phyloP scores from a whole-genome alignment of 2,797 vertebrate species.

The Dendrocincla tyrannina region DNA sequence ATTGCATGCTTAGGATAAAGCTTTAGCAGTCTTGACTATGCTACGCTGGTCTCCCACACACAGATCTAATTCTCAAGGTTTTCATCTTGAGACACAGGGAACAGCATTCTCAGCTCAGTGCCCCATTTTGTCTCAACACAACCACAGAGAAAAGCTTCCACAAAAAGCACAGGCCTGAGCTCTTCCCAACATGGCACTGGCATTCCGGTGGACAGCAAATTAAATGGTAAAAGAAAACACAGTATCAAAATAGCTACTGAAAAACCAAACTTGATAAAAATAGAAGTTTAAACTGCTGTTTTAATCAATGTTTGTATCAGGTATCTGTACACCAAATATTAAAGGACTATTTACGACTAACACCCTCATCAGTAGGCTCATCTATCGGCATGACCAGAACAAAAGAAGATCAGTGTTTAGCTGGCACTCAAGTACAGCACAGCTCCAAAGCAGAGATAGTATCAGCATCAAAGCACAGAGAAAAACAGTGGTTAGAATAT shows the following conservation, averaged over 20 bases:
- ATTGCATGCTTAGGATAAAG: background rate
- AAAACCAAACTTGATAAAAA: conserved; percentile 57
- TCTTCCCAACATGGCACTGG: background rate
- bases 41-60: background rate
- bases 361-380: conserved; percentile 16
- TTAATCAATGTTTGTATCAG: conserved; percentile 44
- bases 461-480: conserved; percentile 24
- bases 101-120: background rate
- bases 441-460: conserved; percentile 23
- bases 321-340: conserved; percentile 48
- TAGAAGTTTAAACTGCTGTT: conserved; percentile 41
- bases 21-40: background rate
- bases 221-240: background rate
- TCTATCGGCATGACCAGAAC: conserved; percentile 37
- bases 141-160: background rate
- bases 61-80: background rate
- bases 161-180: background rate
- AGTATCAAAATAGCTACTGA: background rate
- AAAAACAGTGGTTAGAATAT: background rate
- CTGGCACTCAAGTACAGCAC: conserved; percentile 28
- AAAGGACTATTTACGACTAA: conserved; percentile 32
- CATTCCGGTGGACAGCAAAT: background rate
- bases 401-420: background rate
- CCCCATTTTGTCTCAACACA: background rate
- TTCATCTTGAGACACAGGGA: background rate